Conservation (phyloP, 1,140 invertebrate genomes). For the Temnothorax longispinosus region DNA sequence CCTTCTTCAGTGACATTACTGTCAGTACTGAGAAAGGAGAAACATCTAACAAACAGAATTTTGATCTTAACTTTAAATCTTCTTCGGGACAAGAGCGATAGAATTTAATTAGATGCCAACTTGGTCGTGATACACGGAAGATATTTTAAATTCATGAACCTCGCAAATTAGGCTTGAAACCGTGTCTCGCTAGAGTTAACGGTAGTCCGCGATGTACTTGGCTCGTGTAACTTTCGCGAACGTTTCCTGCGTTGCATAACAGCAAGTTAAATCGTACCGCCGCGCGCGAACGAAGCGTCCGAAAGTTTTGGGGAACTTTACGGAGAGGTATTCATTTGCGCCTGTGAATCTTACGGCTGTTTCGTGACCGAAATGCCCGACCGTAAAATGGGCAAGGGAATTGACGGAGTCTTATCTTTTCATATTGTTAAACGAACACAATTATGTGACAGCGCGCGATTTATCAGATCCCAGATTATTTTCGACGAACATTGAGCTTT, state of each 20-base stretch:
- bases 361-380: slow-evolving; percentile 37
- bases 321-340: slow-evolving; percentile 41
- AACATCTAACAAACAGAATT: neutral
- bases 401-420: neutral
- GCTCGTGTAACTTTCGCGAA: slow-evolving; percentile 53
- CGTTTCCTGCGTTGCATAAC: slow-evolving; percentile 50
- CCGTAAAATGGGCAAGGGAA: neutral
- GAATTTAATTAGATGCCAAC: slow-evolving; percentile 44
- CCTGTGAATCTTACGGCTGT: slow-evolving; percentile 31
- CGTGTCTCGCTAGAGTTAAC: slow-evolving; percentile 50
- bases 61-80: slow-evolving; percentile 13
- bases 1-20: neutral
- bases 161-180: slow-evolving; percentile 47
- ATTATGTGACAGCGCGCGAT: neutral
- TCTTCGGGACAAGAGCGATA: slow-evolving; percentile 2
- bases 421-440: neutral
- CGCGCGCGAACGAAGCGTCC: neutral
- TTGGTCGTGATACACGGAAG: slow-evolving; percentile 27
- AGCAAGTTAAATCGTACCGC: slow-evolving; percentile 45
- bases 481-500: neutral
- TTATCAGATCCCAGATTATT: neutral
- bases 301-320: slow-evolving; percentile 44
- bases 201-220: slow-evolving; percentile 42
- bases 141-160: slow-evolving; percentile 59
- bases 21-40: neutral